A percentile compares a stretch with the other conserved stretches of the same genome.
Evolutionary conservation across 2,888 invertebrate species (phyloP).

Genomic region (Blera fallax): DNA sequence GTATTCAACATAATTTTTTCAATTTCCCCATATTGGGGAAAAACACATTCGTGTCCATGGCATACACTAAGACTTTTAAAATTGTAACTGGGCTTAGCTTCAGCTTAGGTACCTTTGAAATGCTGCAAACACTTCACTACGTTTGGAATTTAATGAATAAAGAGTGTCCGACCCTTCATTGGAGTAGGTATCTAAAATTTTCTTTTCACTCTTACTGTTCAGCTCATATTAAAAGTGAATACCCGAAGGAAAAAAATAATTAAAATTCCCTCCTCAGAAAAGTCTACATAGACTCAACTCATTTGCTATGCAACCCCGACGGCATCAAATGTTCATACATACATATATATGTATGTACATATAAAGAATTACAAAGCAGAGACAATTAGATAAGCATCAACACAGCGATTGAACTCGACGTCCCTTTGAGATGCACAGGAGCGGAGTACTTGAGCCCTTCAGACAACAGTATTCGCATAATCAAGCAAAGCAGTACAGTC

Average conservation of each 20-base stretch:
- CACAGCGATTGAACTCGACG: conserved; percentile 26
- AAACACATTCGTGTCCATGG: no score
- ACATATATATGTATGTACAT: no score
- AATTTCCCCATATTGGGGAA: no score
- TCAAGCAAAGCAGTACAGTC: not conserved
- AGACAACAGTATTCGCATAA: not conserved
- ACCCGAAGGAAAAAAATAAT: not conserved
- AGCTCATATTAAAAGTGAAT: not conserved
- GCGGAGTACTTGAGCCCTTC: not conserved
- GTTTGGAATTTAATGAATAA: not conserved
- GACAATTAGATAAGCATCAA: conserved; percentile 28
- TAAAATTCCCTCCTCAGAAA: not conserved
- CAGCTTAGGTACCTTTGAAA: not conserved
- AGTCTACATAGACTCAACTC: conserved; percentile 3
- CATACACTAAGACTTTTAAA: no score
- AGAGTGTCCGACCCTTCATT: not conserved
- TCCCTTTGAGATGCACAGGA: not conserved
- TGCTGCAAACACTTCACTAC: not conserved
- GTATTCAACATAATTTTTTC: no score
- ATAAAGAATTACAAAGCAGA: conserved; percentile 10
- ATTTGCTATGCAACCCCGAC: conserved; percentile 31
- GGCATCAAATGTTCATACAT: conserved; percentile 18
- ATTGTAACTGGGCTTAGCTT: not conserved
- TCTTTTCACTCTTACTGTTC: not conserved
- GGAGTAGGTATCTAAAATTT: not conserved